Evolutionary conservation across 1,140 invertebrate species (phyloP), one percentile per base, ranked within the genome.

Genomic region (Papilio aristodemus): DNA sequence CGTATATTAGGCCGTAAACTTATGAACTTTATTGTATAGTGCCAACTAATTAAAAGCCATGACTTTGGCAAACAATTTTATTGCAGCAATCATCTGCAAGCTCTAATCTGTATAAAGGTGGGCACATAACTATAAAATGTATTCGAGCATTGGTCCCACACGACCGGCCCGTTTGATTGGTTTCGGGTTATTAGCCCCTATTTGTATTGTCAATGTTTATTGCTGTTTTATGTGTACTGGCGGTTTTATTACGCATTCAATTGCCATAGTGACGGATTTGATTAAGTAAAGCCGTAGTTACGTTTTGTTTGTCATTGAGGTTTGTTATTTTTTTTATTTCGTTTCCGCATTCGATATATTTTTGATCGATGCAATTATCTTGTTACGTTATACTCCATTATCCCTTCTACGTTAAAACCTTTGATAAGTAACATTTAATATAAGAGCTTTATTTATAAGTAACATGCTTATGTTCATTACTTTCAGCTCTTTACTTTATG

Each of bases 161-260:
- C 67, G 69, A 69, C 64, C 72, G 63, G 19, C 62, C 62, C 57
- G 59, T 80, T 76, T 81, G 84, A 88, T 90, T 87, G 84, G 86
- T 75, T 71, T 71, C 73, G 73, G 76, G 79, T 86, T 87, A 91
- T 91, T 88, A 89, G 87, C 67, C 70, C 74, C 82, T 88, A 88
- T 89, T 86, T 91, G 86, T 86, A 79, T 82, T 86, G 85, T 86
- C 86, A 83, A 87, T 89, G 83, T 88, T 89, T 89, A 89, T 82
- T 80, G 66, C 73, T 69, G 43, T 87, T 90, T 89, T 90, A 89
- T 87, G 83, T 81, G 75, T 76, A 72, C 75, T 81, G 73, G 73
- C 71, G 76, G 76, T 85, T 89, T 89, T 89, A 90, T 86, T 85
- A 76, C 80, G 68, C 73, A 79, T 87, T 78, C 81, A 84, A 87